These are phyloP conservation scores for Rhizoglyphus robini DNA, from an alignment of 1,140 invertebrate genomes.

Conservation along the genomic window DNA sequence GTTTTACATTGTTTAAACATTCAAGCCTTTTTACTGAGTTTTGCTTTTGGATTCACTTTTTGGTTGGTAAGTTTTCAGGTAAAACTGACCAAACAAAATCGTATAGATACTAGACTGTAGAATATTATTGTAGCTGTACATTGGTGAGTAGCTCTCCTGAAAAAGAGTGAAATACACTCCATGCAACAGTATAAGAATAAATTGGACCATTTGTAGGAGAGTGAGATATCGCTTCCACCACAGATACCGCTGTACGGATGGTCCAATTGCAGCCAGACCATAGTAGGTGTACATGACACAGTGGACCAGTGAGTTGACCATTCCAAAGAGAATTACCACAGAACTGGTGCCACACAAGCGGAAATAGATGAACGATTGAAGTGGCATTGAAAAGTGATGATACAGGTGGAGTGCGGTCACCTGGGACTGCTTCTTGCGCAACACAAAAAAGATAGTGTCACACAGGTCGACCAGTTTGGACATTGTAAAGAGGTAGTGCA, in stretches of 20 bases:
- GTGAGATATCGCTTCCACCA: slow-evolving; percentile 44
- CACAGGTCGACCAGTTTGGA: neutral
- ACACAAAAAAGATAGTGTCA: neutral
- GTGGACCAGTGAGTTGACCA: neutral
- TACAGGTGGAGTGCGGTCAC: neutral
- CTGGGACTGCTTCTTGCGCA: neutral
- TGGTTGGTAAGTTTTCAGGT: neutral
- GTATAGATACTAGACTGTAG: neutral
- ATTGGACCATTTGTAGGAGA: slow-evolving; percentile 34
- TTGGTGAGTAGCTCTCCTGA: neutral
- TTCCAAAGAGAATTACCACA: neutral
- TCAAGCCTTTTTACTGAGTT: too few relatives aligned
- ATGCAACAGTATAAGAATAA: slow-evolving; percentile 20
- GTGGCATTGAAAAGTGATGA: neutral
- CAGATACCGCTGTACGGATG: slow-evolving; percentile 35
- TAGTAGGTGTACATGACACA: neutral
- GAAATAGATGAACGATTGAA: neutral
- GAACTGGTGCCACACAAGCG: neutral
- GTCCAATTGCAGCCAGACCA: neutral
- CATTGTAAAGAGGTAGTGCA: too few relatives aligned
- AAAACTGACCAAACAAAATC: neutral
- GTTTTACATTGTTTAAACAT: too few relatives aligned
- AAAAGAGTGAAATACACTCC: neutral
- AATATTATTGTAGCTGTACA: neutral
- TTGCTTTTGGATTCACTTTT: too few relatives aligned